phyloP scores from a whole-genome alignment of 2,888 invertebrate genomes.

The Plemyria rubiginata region DNA sequence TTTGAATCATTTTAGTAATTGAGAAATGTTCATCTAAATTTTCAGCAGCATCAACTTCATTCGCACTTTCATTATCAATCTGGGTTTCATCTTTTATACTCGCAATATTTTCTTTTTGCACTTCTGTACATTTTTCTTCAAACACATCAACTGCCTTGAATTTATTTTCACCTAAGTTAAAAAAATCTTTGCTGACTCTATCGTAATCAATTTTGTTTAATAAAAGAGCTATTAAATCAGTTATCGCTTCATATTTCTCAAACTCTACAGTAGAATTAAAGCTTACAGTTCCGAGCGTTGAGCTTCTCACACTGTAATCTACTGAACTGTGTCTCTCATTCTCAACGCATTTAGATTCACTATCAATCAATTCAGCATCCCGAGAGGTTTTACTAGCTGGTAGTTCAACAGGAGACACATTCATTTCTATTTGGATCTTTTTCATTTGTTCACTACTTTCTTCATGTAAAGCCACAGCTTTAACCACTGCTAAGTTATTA shows the following conservation, averaged over 20 bases:
- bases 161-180: conserved; percentile 12
- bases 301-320: conserved; percentile 57
- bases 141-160: neutral
- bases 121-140: conserved; percentile 11
- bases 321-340: conserved; percentile 44
- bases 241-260: conserved; percentile 69
- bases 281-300: conserved; percentile 55
- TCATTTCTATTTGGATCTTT: neutral
- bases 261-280: conserved; percentile 75
- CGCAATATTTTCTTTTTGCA: neutral
- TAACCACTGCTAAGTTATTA: neutral
- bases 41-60: conserved; percentile 8
- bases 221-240: conserved; percentile 61
- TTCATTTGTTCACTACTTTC: neutral
- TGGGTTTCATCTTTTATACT: conserved; percentile 24
- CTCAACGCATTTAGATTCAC: conserved; percentile 26
- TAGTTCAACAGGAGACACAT: neutral
- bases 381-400: neutral
- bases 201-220: conserved; percentile 58
- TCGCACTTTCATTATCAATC: conserved; percentile 13
- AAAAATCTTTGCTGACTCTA: conserved; percentile 25
- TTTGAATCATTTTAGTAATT: conserved; percentile 66
- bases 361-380: conserved; percentile 36
- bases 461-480: neutral
- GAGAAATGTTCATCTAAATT: conserved; percentile 56